Evolutionary conservation across 2,888 invertebrate species (phyloP).

Genomic region (Agonopterix heracliana): DNA sequence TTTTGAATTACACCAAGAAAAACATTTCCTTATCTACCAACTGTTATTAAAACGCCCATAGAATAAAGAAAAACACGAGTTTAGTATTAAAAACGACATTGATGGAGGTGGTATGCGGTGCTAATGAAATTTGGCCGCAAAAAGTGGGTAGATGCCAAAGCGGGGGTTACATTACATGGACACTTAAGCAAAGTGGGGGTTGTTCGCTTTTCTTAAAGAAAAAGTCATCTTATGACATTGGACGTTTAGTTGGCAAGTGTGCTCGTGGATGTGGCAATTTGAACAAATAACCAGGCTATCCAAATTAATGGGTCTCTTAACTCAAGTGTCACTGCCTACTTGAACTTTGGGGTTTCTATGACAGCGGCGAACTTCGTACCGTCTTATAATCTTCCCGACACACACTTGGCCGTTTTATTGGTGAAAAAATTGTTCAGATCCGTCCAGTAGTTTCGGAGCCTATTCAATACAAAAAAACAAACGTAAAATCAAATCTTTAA

Average conservation of each 20-base stretch:
- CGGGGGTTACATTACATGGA: slow-evolving; percentile 39
- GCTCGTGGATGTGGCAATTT: background rate
- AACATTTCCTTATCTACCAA: too few species aligned
- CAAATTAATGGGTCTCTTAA: too few species aligned
- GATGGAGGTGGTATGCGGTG: background rate
- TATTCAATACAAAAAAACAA: too few species aligned
- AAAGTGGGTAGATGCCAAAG: slow-evolving; percentile 2
- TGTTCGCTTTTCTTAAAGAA: slow-evolving; percentile 32
- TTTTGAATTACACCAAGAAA: too few species aligned
- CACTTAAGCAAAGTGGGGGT: slow-evolving; percentile 45
- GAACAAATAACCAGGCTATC: background rate
- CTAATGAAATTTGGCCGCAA: slow-evolving; percentile 2
- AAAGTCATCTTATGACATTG: slow-evolving; percentile 28
- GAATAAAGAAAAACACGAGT: background rate
- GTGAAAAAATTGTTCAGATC: too few species aligned
- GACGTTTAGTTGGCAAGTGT: background rate
- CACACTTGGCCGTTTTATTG: too few species aligned
- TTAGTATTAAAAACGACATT: background rate
- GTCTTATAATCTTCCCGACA: too few species aligned
- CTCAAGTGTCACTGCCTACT: too few species aligned
- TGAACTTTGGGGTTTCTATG: too few species aligned
- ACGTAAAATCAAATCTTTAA: too few species aligned
- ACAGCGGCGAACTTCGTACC: too few species aligned
- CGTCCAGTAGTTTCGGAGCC: too few species aligned
- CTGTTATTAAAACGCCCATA: background rate